Evolutionary conservation across 2,888 invertebrate species (phyloP).

Genomic region (Andrena bicolor): DNA sequence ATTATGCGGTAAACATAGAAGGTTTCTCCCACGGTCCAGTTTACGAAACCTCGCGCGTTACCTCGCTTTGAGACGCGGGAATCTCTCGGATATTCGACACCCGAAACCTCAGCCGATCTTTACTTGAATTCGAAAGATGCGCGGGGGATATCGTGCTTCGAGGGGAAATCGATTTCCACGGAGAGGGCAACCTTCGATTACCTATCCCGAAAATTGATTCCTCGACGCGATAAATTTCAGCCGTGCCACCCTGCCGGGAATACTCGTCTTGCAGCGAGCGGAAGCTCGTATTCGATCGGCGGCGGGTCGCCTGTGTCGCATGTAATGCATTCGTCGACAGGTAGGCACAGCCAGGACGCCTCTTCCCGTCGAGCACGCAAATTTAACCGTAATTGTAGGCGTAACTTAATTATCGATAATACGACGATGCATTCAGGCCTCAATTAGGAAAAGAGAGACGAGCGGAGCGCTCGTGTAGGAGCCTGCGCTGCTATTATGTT

Average conservation of each 20-base stretch:
- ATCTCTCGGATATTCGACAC: neutral
- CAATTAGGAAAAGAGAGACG: conserved; percentile 50
- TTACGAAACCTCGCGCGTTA: conserved; percentile 11
- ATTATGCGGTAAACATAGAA: conserved; percentile 63
- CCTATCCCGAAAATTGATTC: too few relatives aligned
- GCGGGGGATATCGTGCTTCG: too few relatives aligned
- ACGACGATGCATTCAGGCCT: conserved; percentile 47
- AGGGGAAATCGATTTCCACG: too few relatives aligned
- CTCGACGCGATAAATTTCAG: neutral
- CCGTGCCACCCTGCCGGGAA: neutral
- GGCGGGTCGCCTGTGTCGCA: neutral
- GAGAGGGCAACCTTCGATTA: too few relatives aligned
- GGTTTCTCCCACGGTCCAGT: conserved; percentile 62
- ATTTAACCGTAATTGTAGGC: conserved; percentile 39
- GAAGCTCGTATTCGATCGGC: neutral
- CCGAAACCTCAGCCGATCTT: neutral
- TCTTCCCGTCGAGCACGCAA: conserved; percentile 18
- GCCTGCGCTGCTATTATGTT: conserved; percentile 25
- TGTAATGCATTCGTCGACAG: neutral
- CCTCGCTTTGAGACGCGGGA: neutral
- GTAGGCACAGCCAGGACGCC: neutral
- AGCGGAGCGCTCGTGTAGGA: neutral
- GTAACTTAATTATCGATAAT: conserved; percentile 55
- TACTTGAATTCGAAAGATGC: too few relatives aligned
- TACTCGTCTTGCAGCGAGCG: neutral